phyloP scores from a whole-genome alignment of 2,797 vertebrate genomes.

The Rallus crepitans region DNA sequence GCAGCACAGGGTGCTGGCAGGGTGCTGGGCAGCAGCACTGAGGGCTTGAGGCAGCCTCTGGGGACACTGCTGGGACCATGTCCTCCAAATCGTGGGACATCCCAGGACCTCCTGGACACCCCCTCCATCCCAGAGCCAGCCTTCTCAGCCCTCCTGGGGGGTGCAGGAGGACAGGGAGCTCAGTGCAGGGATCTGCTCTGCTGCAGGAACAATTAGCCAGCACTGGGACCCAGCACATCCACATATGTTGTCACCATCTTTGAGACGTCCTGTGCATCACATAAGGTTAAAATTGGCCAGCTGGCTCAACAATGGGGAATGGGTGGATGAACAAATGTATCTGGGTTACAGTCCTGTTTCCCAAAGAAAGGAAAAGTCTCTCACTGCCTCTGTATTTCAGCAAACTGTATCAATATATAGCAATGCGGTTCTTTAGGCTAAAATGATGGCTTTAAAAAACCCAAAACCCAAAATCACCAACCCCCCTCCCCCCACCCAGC shows the following conservation, averaged over 20 bases:
- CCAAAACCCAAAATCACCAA: too few relatives aligned
- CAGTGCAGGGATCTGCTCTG: not conserved
- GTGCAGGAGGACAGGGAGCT: not conserved
- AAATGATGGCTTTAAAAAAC: not conserved
- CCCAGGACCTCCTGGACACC: fast-evolving
- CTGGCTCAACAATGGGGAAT: fast-evolving
- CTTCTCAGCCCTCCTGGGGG: not conserved
- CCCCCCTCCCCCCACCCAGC: not conserved
- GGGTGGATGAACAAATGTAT: not conserved
- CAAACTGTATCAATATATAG: not conserved
- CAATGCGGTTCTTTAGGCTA: not conserved
- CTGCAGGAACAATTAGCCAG: not conserved
- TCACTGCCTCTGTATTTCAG: not conserved
- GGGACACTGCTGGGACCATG: not conserved
- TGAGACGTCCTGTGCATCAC: not conserved
- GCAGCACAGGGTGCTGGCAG: not conserved
- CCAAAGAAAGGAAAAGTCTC: not conserved
- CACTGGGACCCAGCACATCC: not conserved
- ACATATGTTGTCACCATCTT: not conserved
- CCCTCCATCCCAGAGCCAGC: fast-evolving
- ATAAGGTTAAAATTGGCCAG: not conserved
- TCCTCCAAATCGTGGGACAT: not conserved
- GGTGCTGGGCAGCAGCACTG: not conserved
- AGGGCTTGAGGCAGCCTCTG: not conserved
- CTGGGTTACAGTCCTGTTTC: not conserved